Percentiles rank a stretch among this genome's conserved stretches.
phyloP scores from a whole-genome alignment of 2,113 vertebrate species.

The Channa argus region DNA sequence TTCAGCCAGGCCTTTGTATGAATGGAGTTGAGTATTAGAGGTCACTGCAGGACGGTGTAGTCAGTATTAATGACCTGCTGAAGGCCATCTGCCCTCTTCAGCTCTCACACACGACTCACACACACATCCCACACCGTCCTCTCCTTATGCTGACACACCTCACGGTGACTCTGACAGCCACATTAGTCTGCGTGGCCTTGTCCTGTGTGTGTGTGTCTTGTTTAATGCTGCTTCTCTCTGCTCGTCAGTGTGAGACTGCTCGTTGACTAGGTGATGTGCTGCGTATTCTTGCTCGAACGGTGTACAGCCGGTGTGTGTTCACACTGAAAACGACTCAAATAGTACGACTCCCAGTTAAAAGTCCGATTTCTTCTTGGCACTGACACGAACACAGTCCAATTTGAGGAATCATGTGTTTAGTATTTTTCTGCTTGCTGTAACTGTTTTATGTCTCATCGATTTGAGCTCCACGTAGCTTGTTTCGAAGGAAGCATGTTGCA shows the following conservation, averaged over 20 bases:
- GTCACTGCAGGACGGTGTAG: constrained; percentile 36
- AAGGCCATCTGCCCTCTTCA: constrained; percentile 33
- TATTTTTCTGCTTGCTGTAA: neutral
- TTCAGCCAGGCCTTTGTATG: constrained; percentile 7
- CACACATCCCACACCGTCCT: neutral
- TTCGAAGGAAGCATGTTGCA: constrained; percentile 36
- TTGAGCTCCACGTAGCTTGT: neutral
- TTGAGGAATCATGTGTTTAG: neutral
- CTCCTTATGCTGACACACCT: neutral
- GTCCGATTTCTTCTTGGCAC: too few species aligned
- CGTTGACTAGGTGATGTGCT: neutral
- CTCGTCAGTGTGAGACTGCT: neutral
- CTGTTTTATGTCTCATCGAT: constrained; percentile 27
- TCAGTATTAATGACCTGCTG: constrained; percentile 48
- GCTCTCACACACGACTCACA: constrained; percentile 4
- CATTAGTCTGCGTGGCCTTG: neutral
- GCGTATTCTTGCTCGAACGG: neutral
- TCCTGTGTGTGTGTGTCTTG: neutral
- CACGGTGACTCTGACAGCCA: constrained; percentile 4
- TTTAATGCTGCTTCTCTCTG: neutral
- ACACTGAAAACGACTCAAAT: neutral
- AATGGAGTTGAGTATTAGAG: constrained; percentile 36
- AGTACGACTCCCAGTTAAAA: accelerated
- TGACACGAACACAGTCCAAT: too few species aligned
- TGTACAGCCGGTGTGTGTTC: neutral